Conservation (phyloP, 2,888 invertebrate genomes). For the Ecliptopera silaceata region DNA sequence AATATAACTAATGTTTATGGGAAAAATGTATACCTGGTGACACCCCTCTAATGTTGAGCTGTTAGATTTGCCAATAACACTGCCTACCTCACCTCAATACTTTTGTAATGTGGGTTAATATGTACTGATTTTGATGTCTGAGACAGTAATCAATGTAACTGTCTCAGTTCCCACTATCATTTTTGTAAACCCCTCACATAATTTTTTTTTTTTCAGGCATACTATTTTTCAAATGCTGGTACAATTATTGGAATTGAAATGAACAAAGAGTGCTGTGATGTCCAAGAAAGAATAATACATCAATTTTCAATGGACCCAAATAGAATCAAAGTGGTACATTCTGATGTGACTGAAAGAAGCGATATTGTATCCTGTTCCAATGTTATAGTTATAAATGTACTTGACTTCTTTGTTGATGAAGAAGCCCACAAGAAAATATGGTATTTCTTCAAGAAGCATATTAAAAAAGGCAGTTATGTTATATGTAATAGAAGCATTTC, state of each 20-base stretch:
- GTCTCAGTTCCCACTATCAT: no score
- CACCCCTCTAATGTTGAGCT: no score
- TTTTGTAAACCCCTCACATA: no score
- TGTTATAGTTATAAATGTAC: constrained; percentile 86
- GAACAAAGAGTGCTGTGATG: constrained; percentile 84
- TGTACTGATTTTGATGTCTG: no score
- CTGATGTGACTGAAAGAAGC: constrained; percentile 81
- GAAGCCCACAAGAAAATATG: constrained; percentile 84
- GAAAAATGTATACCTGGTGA: no score
- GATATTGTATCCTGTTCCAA: constrained; percentile 82
- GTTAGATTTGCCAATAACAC: no score
- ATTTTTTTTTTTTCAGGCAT: constrained; percentile 74
- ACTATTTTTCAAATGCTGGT: constrained; percentile 81
- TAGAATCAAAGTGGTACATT: constrained; percentile 81
- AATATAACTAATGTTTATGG: neutral
- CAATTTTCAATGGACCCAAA: constrained; percentile 77
- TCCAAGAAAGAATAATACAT: constrained; percentile 83
- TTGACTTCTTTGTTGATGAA: constrained; percentile 86
- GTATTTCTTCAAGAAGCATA: constrained; percentile 80
- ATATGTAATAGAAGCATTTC: constrained; percentile 83
- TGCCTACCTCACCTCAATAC: no score
- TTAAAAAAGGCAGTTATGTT: constrained; percentile 82
- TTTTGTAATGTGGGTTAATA: no score
- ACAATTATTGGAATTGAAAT: constrained; percentile 87
- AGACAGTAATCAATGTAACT: no score